Conservation (phyloP, 2,113 vertebrate genomes). For the Rhinoptilus africanus region DNA sequence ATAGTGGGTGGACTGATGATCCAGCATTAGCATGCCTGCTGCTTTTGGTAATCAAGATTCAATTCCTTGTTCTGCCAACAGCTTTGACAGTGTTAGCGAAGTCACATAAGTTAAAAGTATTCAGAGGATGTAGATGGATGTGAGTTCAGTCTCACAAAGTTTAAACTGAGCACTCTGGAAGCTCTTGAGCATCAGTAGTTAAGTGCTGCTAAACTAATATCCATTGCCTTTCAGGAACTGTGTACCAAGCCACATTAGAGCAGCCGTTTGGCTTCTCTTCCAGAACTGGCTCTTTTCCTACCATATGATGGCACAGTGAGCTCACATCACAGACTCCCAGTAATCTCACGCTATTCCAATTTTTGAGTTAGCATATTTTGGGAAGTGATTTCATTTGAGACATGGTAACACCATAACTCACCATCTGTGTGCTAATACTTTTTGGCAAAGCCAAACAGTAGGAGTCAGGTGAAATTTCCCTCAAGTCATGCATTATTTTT, state of each 20-base stretch:
- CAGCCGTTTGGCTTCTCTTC: background rate
- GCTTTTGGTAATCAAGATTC: background rate
- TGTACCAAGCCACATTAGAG: background rate
- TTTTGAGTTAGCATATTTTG: background rate
- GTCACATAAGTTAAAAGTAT: background rate
- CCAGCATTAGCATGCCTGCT: background rate
- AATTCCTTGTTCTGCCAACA: background rate
- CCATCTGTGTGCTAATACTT: background rate
- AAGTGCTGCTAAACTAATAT: background rate
- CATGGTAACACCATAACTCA: background rate
- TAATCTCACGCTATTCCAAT: background rate
- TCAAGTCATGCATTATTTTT: background rate
- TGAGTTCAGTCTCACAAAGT: background rate
- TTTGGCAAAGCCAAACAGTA: background rate
- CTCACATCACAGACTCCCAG: rapidly evolving
- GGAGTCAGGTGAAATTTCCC: background rate
- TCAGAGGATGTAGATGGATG: background rate
- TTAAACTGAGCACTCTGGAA: background rate
- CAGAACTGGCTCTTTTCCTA: background rate
- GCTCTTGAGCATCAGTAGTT: background rate
- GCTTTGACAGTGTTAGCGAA: background rate
- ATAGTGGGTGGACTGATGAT: background rate
- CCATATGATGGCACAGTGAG: background rate
- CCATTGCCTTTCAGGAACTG: background rate
- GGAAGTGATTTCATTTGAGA: background rate